Base-by-base conservation (phyloP, 2,888 invertebrate genomes). In the Chelonus formosanus region DNA sequence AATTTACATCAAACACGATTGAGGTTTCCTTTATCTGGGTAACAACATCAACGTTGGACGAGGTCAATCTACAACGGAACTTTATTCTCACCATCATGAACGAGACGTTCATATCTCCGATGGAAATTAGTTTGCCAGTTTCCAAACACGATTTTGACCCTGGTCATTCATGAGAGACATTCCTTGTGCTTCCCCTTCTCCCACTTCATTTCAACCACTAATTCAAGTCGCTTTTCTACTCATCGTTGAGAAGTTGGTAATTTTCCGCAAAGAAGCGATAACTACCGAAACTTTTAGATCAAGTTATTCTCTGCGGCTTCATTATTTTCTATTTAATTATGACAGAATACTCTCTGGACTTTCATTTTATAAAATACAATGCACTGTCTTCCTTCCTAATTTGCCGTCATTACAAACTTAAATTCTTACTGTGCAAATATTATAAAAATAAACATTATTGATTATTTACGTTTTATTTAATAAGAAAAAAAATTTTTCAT, bases 91-190 rank as follows among this genome's bases (percentile, higher is more conserved):
- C 40, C 60, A 58, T 52, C 43, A 55, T 63, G 31, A 47, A 44
- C 60, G 4, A 36, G 31, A 60, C 20, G 40, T 65, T 57, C 53
- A 55, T 67, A 69, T 69, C 63, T 59, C 8, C 54, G 60, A 70
- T 72, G 72, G 61, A 72, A 71, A 72, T 72, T 70, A 70, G 68
- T 72, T 71, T 68, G 44, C 59, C 53, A 72, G 65, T 72, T 71
- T 66, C 64, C 59, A 69, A 71, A 72, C 67, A 65, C 65, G 60
- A 67, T 72, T 72, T 56, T 58, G 59, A 68, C 45, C 67, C 53
- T 35, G 68, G 71, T 71, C 68, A 70, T 72, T 71, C 67, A 67
- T 61, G 59, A 58, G 40, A 36, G 62, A 70, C 66, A 58, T 50
- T 61, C 31, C 5, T n/a, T 5, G 10, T 48, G 48, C 10, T n/a